Conservation (phyloP, 1,140 invertebrate species). For the Aphidius gifuensis region DNA sequence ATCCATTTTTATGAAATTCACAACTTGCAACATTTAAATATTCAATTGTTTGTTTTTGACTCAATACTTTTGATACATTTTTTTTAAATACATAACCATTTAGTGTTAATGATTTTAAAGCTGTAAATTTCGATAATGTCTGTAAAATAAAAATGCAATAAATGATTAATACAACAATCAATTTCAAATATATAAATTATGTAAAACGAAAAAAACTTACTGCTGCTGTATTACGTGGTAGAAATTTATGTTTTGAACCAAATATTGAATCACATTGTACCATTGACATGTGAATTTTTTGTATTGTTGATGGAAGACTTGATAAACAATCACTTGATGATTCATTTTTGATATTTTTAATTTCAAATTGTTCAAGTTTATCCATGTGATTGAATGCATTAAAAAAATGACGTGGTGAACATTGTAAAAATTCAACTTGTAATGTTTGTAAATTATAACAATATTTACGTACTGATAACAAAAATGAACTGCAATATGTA, state of each 20-base stretch:
- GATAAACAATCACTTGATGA: background rate
- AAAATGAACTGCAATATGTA: background rate
- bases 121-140: background rate
- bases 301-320: background rate
- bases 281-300: background rate
- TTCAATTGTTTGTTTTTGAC: too few species aligned
- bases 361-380: background rate
- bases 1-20: too few species aligned
- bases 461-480: background rate
- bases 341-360: background rate
- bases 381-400: background rate
- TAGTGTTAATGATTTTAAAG: too few species aligned
- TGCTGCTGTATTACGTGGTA: background rate
- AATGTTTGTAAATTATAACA: background rate
- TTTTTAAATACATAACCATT: too few species aligned
- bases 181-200: too few species aligned
- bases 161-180: too few species aligned
- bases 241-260: background rate
- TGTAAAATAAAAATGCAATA: too few species aligned
- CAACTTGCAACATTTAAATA: too few species aligned
- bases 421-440: background rate
- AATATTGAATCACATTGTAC: too few species aligned
- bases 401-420: too few species aligned
- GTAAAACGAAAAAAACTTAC: too few species aligned
- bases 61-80: too few species aligned